Conservation (phyloP, 2,113 vertebrate genomes). For the Willisornis vidua region DNA sequence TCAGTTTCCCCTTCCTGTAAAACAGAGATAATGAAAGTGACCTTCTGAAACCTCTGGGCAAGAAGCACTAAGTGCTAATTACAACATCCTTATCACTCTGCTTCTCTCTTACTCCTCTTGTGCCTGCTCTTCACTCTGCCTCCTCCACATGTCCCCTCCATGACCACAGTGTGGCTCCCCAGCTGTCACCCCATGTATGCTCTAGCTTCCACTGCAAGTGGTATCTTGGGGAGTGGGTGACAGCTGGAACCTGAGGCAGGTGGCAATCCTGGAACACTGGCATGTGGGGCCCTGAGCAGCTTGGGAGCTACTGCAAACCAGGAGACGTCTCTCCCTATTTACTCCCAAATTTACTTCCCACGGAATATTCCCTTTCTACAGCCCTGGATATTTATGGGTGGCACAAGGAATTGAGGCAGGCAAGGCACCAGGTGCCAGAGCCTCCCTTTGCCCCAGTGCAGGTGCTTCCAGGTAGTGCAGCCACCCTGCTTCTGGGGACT, state of each 20-base stretch:
- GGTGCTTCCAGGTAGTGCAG: background rate
- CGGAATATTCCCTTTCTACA: background rate
- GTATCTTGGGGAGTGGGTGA: background rate
- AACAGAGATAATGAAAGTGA: conserved; percentile 37
- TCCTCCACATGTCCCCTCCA: background rate
- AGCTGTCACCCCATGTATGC: background rate
- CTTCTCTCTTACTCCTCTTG: background rate
- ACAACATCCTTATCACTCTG: background rate
- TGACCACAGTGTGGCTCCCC: fast-evolving
- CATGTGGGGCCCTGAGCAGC: fast-evolving
- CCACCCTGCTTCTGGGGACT: background rate
- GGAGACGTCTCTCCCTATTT: background rate
- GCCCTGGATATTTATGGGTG: background rate
- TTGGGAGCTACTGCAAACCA: background rate
- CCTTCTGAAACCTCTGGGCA: background rate
- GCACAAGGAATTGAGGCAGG: background rate
- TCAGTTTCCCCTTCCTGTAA: background rate
- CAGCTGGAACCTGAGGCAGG: background rate
- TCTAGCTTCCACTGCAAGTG: background rate
- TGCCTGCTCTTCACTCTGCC: background rate
- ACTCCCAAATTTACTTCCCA: background rate
- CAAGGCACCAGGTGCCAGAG: background rate
- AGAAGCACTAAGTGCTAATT: background rate
- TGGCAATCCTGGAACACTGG: background rate
- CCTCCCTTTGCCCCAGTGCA: background rate